phyloP scores from a whole-genome alignment of 2,888 invertebrate species.

The Carpatolechia fugitivella region DNA sequence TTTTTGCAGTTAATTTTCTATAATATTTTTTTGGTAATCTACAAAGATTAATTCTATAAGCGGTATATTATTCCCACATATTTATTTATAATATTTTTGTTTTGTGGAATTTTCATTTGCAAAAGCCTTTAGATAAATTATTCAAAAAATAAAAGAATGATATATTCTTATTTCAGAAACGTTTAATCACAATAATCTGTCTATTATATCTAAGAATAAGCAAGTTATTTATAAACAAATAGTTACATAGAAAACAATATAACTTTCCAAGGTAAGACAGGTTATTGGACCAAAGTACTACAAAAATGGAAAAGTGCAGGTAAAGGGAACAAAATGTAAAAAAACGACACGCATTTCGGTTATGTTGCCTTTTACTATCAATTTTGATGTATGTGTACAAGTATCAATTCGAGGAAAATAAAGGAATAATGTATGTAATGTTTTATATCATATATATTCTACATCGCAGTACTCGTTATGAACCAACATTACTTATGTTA shows the following conservation, averaged over 20 bases:
- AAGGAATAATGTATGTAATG: conserved; percentile 73
- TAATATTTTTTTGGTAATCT: too few species aligned
- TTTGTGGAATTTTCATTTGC: too few species aligned
- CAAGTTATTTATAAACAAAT: not conserved
- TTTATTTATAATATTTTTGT: too few species aligned
- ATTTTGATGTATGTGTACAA: conserved; percentile 79
- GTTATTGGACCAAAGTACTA: conserved; percentile 8
- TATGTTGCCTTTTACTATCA: conserved; percentile 79
- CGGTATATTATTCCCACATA: too few species aligned
- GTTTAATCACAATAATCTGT: conserved; percentile 9
- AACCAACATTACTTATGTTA: conserved; percentile 77
- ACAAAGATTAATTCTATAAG: too few species aligned
- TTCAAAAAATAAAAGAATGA: not conserved
- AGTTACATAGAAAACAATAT: not conserved
- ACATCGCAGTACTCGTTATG: conserved; percentile 75
- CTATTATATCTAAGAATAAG: conserved; percentile 1
- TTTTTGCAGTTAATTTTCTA: too few species aligned
- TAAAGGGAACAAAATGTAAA: conserved; percentile 44
- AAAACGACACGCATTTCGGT: conserved; percentile 71
- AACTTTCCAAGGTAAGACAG: not conserved
- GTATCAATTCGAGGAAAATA: conserved; percentile 77
- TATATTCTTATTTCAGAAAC: not conserved
- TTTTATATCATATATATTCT: conserved; percentile 73
- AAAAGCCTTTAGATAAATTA: too few species aligned
- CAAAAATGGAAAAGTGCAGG: not conserved